phyloP scores from a whole-genome alignment of 2,888 invertebrate species.

The Diadegma fenestrale region DNA sequence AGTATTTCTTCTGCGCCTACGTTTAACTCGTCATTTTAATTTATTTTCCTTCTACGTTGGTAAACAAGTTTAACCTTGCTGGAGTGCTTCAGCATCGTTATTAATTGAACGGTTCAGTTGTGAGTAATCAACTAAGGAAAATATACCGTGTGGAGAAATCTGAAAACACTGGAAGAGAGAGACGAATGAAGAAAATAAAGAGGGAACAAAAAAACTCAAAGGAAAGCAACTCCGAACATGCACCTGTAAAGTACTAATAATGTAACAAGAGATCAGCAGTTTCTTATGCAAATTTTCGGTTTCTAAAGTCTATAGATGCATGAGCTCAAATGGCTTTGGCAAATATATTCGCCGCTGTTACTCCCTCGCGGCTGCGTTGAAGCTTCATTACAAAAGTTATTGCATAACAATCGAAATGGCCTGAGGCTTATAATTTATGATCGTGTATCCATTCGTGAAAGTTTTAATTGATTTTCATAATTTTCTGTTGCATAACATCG shows the following conservation, averaged over 20 bases:
- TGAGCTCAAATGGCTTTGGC: neutral
- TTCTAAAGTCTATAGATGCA: neutral
- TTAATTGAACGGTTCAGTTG: slow-evolving; percentile 58
- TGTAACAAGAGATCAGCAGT: slow-evolving; percentile 36
- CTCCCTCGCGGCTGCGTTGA: neutral
- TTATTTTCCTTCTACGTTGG: slow-evolving; percentile 27
- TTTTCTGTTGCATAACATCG: neutral
- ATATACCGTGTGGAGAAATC: slow-evolving; percentile 10
- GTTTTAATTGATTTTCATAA: neutral
- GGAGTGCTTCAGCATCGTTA: slow-evolving; percentile 55
- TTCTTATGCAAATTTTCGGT: slow-evolving; percentile 49
- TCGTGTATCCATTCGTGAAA: neutral
- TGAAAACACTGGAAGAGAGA: neutral
- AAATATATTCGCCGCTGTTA: neutral
- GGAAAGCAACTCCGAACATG: neutral
- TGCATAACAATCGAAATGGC: neutral
- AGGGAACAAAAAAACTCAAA: neutral
- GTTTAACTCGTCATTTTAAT: slow-evolving; percentile 4
- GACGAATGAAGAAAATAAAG: neutral
- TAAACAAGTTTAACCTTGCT: slow-evolving; percentile 49
- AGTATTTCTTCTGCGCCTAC: slow-evolving; percentile 4
- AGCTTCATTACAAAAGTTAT: neutral
- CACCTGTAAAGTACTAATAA: slow-evolving; percentile 32
- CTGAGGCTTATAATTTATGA: neutral
- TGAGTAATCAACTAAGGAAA: slow-evolving; percentile 43